A percentile compares a stretch with the other conserved stretches of the same genome.
phyloP scores from a whole-genome alignment of 2,888 invertebrate genomes.

The Stenoptilia bipunctidactyla region DNA sequence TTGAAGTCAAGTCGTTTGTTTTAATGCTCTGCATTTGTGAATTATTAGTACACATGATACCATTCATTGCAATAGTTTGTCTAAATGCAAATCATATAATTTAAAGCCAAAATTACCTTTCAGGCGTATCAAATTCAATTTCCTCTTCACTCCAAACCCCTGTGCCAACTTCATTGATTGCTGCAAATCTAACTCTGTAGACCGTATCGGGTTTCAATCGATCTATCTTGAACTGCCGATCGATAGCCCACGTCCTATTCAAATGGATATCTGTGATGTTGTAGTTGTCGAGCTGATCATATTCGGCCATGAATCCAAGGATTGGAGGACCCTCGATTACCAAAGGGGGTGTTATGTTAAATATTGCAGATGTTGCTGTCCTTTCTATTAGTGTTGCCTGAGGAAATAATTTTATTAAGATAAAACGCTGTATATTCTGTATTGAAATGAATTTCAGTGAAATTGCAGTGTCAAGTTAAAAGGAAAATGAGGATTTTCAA shows the following conservation, averaged over 20 bases:
- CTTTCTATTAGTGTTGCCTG: conserved; percentile 28
- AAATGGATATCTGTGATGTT: conserved; percentile 40
- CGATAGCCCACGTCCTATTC: conserved; percentile 47
- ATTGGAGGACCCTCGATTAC: conserved; percentile 30
- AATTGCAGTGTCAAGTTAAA: too few relatives aligned
- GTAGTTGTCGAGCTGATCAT: conserved; percentile 38
- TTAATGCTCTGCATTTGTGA: too few relatives aligned
- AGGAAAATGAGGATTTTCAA: too few relatives aligned
- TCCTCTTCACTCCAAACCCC: conserved; percentile 33
- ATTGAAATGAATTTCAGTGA: too few relatives aligned
- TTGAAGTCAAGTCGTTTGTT: too few relatives aligned
- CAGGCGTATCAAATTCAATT: conserved; percentile 32
- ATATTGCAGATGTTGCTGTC: conserved; percentile 38
- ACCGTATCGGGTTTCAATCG: conserved; percentile 38
- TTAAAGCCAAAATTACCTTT: too few relatives aligned
- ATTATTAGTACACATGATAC: too few relatives aligned
- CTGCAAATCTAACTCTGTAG: conserved; percentile 43
- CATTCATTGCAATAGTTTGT: too few relatives aligned
- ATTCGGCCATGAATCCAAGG: conserved; percentile 41
- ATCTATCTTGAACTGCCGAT: conserved; percentile 36
- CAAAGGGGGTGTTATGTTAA: conserved; percentile 28
- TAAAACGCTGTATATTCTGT: too few relatives aligned
- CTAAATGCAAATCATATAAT: too few relatives aligned
- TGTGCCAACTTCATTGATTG: conserved; percentile 41
- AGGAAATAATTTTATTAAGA: too few relatives aligned